Evolutionary conservation across 2,797 vertebrate genomes (phyloP).

Genomic region (Esox masquinongy): DNA sequence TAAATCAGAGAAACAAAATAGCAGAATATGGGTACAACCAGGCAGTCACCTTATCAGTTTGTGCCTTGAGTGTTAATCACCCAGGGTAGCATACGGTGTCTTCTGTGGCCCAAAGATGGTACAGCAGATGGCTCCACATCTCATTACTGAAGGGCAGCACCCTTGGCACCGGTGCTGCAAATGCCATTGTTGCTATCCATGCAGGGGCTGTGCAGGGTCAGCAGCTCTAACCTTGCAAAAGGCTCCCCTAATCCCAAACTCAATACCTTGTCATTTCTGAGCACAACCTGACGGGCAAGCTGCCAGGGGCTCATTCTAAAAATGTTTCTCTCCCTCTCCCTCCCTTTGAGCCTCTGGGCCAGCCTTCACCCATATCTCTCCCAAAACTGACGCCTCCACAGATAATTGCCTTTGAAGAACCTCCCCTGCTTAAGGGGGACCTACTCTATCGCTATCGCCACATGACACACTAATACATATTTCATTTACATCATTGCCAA

Average conservation of each 20-base stretch:
- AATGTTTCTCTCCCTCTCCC: background rate
- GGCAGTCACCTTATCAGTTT: slow-evolving; percentile 47
- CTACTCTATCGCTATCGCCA: background rate
- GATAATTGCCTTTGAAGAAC: slow-evolving; percentile 13
- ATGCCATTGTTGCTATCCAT: slow-evolving; percentile 55
- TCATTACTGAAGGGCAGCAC: slow-evolving; percentile 64
- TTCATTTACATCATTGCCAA: background rate
- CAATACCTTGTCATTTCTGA: slow-evolving; percentile 37
- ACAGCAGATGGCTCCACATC: slow-evolving; percentile 60
- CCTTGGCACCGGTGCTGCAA: slow-evolving; percentile 50
- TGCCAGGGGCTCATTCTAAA: slow-evolving; percentile 13
- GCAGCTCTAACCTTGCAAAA: slow-evolving; percentile 50
- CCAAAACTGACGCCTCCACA: slow-evolving; percentile 7
- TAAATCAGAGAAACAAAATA: slow-evolving; percentile 6
- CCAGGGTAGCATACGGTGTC: slow-evolving; percentile 42
- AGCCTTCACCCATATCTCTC: background rate
- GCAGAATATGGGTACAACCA: slow-evolving; percentile 12
- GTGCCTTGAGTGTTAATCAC: slow-evolving; percentile 52
- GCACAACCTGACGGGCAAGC: slow-evolving; percentile 35
- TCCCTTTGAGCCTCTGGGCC: background rate
- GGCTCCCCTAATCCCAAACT: slow-evolving; percentile 36
- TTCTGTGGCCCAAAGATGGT: slow-evolving; percentile 50
- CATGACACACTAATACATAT: background rate
- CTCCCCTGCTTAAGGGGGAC: slow-evolving; percentile 9
- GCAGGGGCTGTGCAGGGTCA: slow-evolving; percentile 47